phyloP scores from a whole-genome alignment of 2,888 invertebrate species.

The Therioaphis trifolii region DNA sequence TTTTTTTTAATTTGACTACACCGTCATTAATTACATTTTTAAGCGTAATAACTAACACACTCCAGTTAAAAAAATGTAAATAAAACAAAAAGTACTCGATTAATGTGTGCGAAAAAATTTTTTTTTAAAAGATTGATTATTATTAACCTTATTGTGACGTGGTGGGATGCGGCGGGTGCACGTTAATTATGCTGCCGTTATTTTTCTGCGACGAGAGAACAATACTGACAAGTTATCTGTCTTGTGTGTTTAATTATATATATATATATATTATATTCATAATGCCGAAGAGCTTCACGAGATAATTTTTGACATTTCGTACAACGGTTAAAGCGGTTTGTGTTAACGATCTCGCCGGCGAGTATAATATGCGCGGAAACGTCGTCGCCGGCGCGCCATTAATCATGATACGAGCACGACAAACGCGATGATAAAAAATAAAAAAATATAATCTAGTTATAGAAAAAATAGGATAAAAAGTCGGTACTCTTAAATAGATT shows the following conservation, averaged over 20 bases:
- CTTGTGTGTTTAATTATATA: not conserved
- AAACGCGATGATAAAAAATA: too few relatives aligned
- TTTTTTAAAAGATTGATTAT: conserved; percentile 17
- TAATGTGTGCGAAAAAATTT: not conserved
- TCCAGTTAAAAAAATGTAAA: not conserved
- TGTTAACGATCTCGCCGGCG: not conserved
- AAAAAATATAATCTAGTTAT: too few relatives aligned
- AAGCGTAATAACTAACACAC: not conserved
- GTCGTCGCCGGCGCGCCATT: too few relatives aligned
- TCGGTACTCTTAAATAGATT: too few relatives aligned
- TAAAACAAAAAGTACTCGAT: not conserved
- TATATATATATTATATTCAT: not conserved
- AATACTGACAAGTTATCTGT: conserved; percentile 28
- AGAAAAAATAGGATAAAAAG: too few relatives aligned
- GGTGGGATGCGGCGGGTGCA: not conserved
- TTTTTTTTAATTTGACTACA: too few relatives aligned
- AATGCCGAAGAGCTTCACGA: not conserved
- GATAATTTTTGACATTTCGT: conserved; percentile 42
- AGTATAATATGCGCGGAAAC: not conserved
- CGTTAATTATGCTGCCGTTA: conserved; percentile 17
- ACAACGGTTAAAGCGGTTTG: conserved; percentile 3
- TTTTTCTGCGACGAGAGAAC: not conserved
- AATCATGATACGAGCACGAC: too few relatives aligned
- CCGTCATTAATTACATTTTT: not conserved
- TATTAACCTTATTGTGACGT: conserved; percentile 19